A percentile compares a stretch with the other conserved stretches of the same genome.
Evolutionary conservation across 2,888 invertebrate species (phyloP).

Genomic region (Elegia similella): DNA sequence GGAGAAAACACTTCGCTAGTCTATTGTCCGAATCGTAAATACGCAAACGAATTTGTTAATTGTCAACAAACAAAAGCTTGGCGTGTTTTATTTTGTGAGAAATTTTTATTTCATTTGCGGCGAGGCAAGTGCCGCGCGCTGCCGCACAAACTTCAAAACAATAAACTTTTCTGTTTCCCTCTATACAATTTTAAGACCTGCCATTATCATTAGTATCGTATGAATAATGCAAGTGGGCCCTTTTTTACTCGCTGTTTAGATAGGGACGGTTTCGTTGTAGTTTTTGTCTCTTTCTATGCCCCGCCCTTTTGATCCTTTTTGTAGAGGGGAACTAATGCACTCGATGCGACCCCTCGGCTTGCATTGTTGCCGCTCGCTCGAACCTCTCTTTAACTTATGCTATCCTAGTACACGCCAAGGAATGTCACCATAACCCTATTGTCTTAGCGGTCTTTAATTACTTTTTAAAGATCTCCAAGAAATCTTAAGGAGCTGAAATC

Average conservation of each 20-base stretch:
- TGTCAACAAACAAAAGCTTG: slow-evolving; percentile 36
- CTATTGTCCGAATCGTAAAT: slow-evolving; percentile 34
- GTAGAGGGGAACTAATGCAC: slow-evolving; percentile 1
- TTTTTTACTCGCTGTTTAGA: slow-evolving; percentile 32
- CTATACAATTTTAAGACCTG: slow-evolving; percentile 46
- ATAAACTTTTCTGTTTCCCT: slow-evolving; percentile 51
- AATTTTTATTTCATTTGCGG: slow-evolving; percentile 33
- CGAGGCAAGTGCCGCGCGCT: not conserved
- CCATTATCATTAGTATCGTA: slow-evolving; percentile 54
- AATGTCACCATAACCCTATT: slow-evolving; percentile 36
- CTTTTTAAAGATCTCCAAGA: not conserved
- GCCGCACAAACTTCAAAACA: slow-evolving; percentile 34
- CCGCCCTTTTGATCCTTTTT: slow-evolving; percentile 23
- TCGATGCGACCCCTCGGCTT: slow-evolving; percentile 8
- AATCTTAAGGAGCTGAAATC: not conserved
- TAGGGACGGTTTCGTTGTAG: slow-evolving; percentile 19
- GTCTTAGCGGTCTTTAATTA: slow-evolving; percentile 21
- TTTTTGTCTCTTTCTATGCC: slow-evolving; percentile 29
- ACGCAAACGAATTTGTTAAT: slow-evolving; percentile 44
- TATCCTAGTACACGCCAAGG: slow-evolving; percentile 37
- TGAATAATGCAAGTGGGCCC: slow-evolving; percentile 53
- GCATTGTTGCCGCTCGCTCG: not conserved
- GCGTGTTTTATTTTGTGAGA: slow-evolving; percentile 32
- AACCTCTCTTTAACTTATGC: slow-evolving; percentile 26
- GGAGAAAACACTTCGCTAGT: slow-evolving; percentile 23